A percentile compares a stretch with the other conserved stretches of the same genome.
These are phyloP conservation scores for Aplodontia rufa DNA, from an alignment of 2,113 vertebrate species.

Conservation along the genomic window DNA sequence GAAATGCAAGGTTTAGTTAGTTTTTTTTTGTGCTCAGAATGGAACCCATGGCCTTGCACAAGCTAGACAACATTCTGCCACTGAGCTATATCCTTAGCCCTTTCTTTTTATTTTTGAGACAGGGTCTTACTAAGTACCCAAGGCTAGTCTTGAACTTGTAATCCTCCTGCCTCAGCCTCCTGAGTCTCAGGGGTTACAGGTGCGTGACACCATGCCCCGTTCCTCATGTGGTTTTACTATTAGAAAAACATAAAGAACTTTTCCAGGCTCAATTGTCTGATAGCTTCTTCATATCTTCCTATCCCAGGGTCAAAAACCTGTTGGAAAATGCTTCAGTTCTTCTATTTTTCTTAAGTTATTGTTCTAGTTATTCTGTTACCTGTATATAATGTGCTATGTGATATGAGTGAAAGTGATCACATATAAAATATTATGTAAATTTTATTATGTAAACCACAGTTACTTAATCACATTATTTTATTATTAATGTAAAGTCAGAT, in stretches of 20 bases:
- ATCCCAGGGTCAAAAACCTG: neutral
- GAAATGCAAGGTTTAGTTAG: neutral
- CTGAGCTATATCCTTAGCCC: too few relatives aligned
- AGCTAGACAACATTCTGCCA: too few relatives aligned
- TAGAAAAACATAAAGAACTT: conserved; percentile 41
- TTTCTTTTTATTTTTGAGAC: too few relatives aligned
- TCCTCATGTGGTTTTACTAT: neutral
- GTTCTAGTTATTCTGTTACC: conserved; percentile 27
- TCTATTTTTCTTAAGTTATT: conserved; percentile 52
- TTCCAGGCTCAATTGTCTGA: neutral
- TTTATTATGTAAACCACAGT: too few relatives aligned
- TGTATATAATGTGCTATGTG: neutral
- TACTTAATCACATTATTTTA: conserved; percentile 26
- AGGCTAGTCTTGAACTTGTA: too few relatives aligned
- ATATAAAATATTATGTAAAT: neutral
- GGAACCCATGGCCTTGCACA: too few relatives aligned
- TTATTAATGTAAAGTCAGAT: conserved; percentile 12
- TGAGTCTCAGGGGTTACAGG: too few relatives aligned
- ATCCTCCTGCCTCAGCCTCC: too few relatives aligned
- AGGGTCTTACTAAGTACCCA: too few relatives aligned
- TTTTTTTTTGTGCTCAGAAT: too few relatives aligned
- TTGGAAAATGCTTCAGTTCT: neutral
- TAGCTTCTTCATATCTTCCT: neutral
- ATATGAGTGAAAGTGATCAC: neutral
- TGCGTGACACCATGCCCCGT: too few relatives aligned